Evolutionary conservation across 2,888 invertebrate genomes (phyloP).

Genomic region (Leptogaster cylindrica): DNA sequence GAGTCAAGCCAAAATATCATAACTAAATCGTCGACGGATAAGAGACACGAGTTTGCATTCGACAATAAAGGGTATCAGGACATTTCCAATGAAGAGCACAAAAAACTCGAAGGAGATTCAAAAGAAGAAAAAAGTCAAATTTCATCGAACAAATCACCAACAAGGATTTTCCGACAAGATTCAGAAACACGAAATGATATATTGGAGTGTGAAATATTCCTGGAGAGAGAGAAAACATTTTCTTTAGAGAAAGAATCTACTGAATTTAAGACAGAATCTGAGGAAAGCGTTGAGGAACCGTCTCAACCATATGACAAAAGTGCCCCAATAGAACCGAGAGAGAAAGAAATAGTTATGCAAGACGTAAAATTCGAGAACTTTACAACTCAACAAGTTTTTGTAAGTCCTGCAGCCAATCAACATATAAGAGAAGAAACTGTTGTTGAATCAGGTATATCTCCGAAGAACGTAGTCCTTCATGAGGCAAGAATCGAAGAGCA

Average conservation of each 20-base stretch:
- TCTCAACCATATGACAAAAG: background rate
- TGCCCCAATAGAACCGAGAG: background rate
- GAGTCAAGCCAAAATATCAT: constrained; percentile 61
- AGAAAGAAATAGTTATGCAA: background rate
- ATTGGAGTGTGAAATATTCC: constrained; percentile 50
- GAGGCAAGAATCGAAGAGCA: background rate
- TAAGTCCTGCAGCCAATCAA: background rate
- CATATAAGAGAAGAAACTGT: background rate
- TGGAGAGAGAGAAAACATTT: constrained; percentile 25
- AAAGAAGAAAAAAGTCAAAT: background rate
- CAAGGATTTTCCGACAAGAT: constrained; percentile 56
- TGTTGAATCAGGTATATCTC: no score
- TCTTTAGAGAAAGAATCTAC: constrained; percentile 11
- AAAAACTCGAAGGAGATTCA: background rate
- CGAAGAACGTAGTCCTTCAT: background rate
- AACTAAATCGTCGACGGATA: constrained; percentile 54
- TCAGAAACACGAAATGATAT: constrained; percentile 60
- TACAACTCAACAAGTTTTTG: background rate
- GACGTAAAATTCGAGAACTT: background rate
- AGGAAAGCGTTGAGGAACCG: constrained; percentile 5
- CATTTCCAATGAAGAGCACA: constrained; percentile 39
- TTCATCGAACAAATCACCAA: constrained; percentile 46
- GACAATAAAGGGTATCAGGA: constrained; percentile 47
- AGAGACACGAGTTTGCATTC: constrained; percentile 45
- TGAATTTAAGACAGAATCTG: constrained; percentile 20